Percentiles rank a stretch among this genome's conserved stretches.
Evolutionary conservation across 2,113 vertebrate genomes (phyloP).

Genomic region (Bambusicola thoracicus): DNA sequence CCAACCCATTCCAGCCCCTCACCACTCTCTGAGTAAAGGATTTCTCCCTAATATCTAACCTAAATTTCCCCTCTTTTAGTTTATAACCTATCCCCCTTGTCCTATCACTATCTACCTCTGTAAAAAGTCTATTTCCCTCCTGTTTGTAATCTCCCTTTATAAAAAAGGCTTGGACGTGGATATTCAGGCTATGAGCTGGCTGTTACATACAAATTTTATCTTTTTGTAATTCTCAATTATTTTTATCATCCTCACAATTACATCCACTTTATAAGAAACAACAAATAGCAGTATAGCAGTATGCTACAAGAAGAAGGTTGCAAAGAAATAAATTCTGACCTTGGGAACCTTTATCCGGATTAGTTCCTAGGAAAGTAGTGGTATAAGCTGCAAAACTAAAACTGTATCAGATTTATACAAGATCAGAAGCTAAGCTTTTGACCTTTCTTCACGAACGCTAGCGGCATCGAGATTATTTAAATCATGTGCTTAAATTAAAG

Average conservation of each 20-base stretch:
- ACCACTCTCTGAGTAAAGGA: too few relatives aligned
- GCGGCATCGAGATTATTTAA: not conserved
- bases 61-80: too few relatives aligned
- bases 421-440: not conserved
- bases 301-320: not conserved
- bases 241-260: not conserved
- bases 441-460: not conserved
- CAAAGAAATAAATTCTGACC: not conserved
- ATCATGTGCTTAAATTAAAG: conserved; percentile 15
- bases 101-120: too few relatives aligned
- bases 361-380: not conserved
- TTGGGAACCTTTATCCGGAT: not conserved
- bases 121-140: too few relatives aligned
- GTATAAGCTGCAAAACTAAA: not conserved
- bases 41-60: too few relatives aligned
- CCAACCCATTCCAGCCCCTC: too few relatives aligned
- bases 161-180: not conserved
- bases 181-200: not conserved
- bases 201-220: not conserved
- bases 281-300: not conserved
- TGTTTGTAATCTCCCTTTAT: too few relatives aligned
- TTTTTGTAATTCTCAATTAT: not conserved
- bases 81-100: too few relatives aligned
- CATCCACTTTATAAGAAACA: not conserved
- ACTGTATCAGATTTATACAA: not conserved